Conservation (phyloP, 2,888 invertebrate genomes). For the Proisotoma minuta region DNA sequence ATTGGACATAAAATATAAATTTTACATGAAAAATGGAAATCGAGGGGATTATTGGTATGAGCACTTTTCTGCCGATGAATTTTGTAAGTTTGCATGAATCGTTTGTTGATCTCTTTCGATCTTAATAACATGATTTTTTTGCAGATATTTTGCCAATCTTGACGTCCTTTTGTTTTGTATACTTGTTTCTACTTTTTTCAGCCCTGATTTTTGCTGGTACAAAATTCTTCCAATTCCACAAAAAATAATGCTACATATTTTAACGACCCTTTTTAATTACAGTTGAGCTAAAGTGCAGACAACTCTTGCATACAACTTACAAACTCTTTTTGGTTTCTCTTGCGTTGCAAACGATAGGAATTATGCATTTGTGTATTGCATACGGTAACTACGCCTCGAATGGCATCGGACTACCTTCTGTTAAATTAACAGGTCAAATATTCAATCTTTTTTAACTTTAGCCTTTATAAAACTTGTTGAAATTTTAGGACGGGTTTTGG, state of each 20-base stretch:
- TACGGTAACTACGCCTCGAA: slow-evolving; percentile 72
- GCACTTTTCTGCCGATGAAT: slow-evolving; percentile 92
- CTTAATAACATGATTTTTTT: slow-evolving; percentile 41
- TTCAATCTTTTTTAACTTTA: background rate
- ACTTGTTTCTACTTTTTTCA: slow-evolving; percentile 66
- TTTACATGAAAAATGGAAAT: slow-evolving; percentile 82
- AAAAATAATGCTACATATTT: background rate
- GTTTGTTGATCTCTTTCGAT: slow-evolving; percentile 12
- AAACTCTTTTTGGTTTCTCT: slow-evolving; percentile 74
- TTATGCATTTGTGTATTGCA: slow-evolving; percentile 64
- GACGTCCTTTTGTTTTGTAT: slow-evolving; percentile 67
- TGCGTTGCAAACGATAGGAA: slow-evolving; percentile 64
- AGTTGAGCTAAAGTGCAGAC: slow-evolving; percentile 69
- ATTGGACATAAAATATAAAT: slow-evolving; percentile 70
- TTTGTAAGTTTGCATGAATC: slow-evolving; percentile 71
- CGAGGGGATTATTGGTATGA: slow-evolving; percentile 75
- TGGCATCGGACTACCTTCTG: slow-evolving; percentile 60
- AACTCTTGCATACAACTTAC: slow-evolving; percentile 81
- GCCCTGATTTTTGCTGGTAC: slow-evolving; percentile 65
- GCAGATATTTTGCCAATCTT: slow-evolving; percentile 81
- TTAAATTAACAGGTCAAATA: slow-evolving; percentile 52
- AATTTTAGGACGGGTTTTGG: slow-evolving; percentile 66
- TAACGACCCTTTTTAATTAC: slow-evolving; percentile 49
- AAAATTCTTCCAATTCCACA: background rate
- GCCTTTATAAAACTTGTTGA: slow-evolving; percentile 7